These are phyloP conservation scores for Formica aserva DNA, from an alignment of 2,888 invertebrate genomes.

Conservation along the genomic window DNA sequence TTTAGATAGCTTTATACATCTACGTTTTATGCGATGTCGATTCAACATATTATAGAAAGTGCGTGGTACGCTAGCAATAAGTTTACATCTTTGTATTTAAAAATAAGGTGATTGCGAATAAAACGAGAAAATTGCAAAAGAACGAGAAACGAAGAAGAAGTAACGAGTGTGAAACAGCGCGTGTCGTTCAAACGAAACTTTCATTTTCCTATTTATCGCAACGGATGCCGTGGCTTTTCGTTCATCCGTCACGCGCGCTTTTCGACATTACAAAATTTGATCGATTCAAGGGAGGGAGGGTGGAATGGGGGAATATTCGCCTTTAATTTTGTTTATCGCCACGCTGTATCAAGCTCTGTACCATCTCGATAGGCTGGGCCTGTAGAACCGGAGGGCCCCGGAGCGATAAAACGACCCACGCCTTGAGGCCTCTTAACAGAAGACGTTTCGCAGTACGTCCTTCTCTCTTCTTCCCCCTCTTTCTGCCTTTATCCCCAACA, in stretches of 20 bases:
- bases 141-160: neutral
- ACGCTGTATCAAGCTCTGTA: conserved; percentile 26
- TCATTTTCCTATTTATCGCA: neutral
- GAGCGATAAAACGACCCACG: conserved; percentile 48
- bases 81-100: neutral
- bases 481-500: conserved; percentile 43
- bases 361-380: conserved; percentile 24
- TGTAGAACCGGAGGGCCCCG: neutral
- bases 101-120: neutral
- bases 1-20: too few species aligned
- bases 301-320: neutral
- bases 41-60: neutral
- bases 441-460: conserved; percentile 39
- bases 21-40: neutral
- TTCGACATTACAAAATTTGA: neutral
- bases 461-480: neutral
- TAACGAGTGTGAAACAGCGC: neutral
- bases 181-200: neutral
- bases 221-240: neutral
- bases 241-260: neutral
- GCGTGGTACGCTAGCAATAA: neutral
- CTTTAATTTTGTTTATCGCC: conserved; percentile 30
- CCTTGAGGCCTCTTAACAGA: conserved; percentile 9
- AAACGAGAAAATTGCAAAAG: neutral
- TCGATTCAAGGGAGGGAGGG: neutral